These are phyloP conservation scores for Lepidurus couesii DNA, from an alignment of 1,140 invertebrate species.

Conservation along the genomic window DNA sequence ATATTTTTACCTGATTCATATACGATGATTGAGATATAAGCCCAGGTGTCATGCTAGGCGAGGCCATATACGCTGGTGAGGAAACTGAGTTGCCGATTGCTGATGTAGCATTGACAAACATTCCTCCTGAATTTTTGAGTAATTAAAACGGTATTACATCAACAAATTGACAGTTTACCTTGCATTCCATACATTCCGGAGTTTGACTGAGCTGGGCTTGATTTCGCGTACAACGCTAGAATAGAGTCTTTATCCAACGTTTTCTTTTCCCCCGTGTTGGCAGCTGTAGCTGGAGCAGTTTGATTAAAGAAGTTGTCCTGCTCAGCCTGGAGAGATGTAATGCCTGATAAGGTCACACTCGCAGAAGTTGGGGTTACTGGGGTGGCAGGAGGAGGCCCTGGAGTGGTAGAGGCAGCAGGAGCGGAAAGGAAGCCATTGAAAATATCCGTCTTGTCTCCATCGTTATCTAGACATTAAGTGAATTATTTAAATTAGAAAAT, in stretches of 20 bases:
- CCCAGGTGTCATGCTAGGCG: not conserved
- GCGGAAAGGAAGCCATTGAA: slow-evolving; percentile 39
- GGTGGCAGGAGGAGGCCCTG: slow-evolving; percentile 35
- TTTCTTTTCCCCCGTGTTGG: slow-evolving; percentile 61
- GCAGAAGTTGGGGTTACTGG: slow-evolving; percentile 42
- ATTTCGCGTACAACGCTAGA: slow-evolving; percentile 65
- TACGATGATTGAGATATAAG: not conserved
- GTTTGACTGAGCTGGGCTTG: not conserved
- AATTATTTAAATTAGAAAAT: not conserved
- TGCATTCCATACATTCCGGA: not conserved
- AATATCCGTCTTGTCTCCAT: slow-evolving; percentile 35
- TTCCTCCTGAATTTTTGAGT: not conserved
- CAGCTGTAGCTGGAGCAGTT: slow-evolving; percentile 58
- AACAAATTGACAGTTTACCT: not conserved
- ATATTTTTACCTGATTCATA: not conserved
- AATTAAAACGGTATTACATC: not conserved
- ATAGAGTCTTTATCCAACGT: slow-evolving; percentile 86
- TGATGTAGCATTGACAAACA: not conserved
- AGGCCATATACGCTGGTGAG: not conserved
- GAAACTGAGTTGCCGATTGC: not conserved
- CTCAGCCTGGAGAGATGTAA: slow-evolving; percentile 48
- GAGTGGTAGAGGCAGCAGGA: slow-evolving; percentile 35
- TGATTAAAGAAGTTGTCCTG: slow-evolving; percentile 88
- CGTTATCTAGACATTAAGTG: slow-evolving; percentile 22
- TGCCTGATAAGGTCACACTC: slow-evolving; percentile 38